Evolutionary conservation across 2,113 vertebrate genomes (phyloP).

Genomic region (Columbina picui): DNA sequence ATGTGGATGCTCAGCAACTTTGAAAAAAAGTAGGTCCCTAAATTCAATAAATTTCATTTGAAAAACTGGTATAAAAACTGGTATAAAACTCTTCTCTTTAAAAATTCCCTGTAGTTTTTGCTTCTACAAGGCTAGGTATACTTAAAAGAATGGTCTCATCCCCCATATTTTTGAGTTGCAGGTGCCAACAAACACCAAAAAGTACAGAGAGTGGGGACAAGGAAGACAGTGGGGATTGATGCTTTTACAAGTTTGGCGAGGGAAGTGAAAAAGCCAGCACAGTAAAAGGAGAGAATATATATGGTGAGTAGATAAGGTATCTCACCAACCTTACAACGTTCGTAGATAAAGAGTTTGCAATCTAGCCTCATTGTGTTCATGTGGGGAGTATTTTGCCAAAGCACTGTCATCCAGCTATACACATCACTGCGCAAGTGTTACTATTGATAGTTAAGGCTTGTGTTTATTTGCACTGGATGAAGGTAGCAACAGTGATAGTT

Average conservation of each 20-base stretch:
- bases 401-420: not conserved
- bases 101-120: not conserved
- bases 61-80: not conserved
- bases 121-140: not conserved
- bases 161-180: not conserved
- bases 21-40: not conserved
- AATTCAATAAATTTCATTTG: not conserved
- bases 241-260: not conserved
- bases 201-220: not conserved
- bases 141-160: not conserved
- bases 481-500: not conserved
- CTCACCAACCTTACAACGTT: not conserved
- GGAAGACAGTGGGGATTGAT: not conserved
- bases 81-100: not conserved
- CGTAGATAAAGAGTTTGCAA: not conserved
- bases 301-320: not conserved
- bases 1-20: not conserved
- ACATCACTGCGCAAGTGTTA: not conserved
- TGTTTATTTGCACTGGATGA: not conserved
- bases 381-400: not conserved
- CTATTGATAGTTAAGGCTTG: not conserved
- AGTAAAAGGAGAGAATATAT: not conserved
- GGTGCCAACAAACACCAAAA: not conserved
- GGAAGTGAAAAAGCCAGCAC: not conserved
- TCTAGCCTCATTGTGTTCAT: not conserved